Evolutionary conservation across 30 jellyfish, hydroid and myxozoan species (phyloP).

Genomic region (Turritopsis dohrnii): DNA sequence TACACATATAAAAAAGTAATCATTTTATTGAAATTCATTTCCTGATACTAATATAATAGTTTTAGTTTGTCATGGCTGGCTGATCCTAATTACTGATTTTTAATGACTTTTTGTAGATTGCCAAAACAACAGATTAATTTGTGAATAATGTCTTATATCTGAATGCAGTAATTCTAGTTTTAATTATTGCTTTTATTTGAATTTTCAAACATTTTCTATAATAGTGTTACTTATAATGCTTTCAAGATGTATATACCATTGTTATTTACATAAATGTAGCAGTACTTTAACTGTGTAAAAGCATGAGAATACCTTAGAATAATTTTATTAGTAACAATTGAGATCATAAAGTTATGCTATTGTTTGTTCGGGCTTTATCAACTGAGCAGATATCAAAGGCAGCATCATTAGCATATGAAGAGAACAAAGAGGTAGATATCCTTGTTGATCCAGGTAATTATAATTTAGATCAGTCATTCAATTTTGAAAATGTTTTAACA

Average conservation of each 20-base stretch:
- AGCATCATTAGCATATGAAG: not conserved
- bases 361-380: slow-evolving; percentile 8
- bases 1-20: too few relatives aligned
- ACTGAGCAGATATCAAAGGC: not conserved
- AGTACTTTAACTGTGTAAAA: too few relatives aligned
- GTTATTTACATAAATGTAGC: too few relatives aligned
- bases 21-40: not conserved
- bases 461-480: too few relatives aligned
- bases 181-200: too few relatives aligned
- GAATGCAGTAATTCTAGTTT: not conserved
- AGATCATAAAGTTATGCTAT: not conserved
- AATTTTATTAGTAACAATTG: too few relatives aligned
- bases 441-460: not conserved
- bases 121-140: not conserved
- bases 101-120: not conserved
- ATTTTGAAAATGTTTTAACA: too few relatives aligned
- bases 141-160: not conserved
- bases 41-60: too few relatives aligned
- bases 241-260: too few relatives aligned
- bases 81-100: too few relatives aligned
- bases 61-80: not conserved
- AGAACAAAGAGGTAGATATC: not conserved
- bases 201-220: not conserved
- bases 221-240: too few relatives aligned
- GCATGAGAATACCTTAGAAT: too few relatives aligned